Evolutionary conservation across 2,888 invertebrate genomes (phyloP).

Genomic region (Harpagoxenus sublaevis): DNA sequence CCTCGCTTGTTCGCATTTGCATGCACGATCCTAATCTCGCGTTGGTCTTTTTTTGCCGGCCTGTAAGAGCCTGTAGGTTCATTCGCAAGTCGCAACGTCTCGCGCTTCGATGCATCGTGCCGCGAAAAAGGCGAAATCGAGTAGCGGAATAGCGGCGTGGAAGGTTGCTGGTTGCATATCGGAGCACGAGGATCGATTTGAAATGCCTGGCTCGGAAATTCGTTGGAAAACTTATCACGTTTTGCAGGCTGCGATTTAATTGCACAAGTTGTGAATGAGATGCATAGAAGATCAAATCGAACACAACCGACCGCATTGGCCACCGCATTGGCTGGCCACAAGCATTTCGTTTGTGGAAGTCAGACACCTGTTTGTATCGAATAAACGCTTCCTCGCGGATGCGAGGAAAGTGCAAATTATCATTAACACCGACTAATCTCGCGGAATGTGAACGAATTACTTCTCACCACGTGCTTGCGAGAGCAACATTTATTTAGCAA

Average conservation of each 20-base stretch:
- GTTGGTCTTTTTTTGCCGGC: conserved; percentile 48
- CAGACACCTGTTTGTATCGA: conserved; percentile 36
- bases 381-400: conserved; percentile 10
- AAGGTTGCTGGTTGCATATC: conserved; percentile 10
- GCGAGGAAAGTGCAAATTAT: conserved; percentile 31
- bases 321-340: conserved; percentile 16
- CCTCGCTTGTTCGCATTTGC: conserved; percentile 46
- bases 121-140: conserved; percentile 55
- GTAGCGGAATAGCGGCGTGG: conserved; percentile 13
- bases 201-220: conserved; percentile 9
- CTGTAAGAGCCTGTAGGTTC: conserved; percentile 38
- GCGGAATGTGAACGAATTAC: neutral
- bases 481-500: neutral
- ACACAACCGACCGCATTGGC: conserved; percentile 33
- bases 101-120: conserved; percentile 36
- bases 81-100: conserved; percentile 61
- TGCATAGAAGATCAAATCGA: conserved; percentile 38
- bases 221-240: conserved; percentile 35
- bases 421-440: neutral
- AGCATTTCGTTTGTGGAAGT: conserved; percentile 42
- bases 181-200: conserved; percentile 13
- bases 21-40: conserved; percentile 63
- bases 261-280: conserved; percentile 35
- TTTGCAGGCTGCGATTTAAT: conserved; percentile 38
- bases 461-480: neutral